Evolutionary conservation across 2,113 vertebrate species (phyloP), one percentile per base, ranked within the genome.

Genomic region (Crotalus viridis): DNA sequence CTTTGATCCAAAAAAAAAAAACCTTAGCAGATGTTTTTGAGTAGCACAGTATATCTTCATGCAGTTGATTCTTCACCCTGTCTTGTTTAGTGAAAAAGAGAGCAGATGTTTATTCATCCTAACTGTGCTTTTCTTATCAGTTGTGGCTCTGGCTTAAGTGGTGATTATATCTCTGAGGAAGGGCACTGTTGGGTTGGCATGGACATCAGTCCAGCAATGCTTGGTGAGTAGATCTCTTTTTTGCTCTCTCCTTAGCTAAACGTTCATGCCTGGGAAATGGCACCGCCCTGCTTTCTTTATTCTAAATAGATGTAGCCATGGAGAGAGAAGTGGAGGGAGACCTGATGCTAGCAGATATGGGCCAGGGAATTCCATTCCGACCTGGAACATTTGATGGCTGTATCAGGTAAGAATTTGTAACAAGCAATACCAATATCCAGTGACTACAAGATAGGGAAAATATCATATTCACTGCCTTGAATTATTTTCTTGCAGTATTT

Each of bases 141-240:
- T 91, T 99, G 99, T 0, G 99, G 99, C 43, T 99, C 99, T 10
- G 99, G 99, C 17, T 97, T 99, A 95, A 99, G 99, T 33, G 99
- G 99, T 64, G 98, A 99, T 96, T 97, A 97, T 93, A 97, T 99
- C 89, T 97, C 99, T 0, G 98, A 99, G 1, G 98, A 98, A 57
- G 99, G 99, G 2, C 99, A 99, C 96, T 97, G 96, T 88, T 99
- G 99, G 99, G 97, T 99, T 4, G 99, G 99, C 85, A 93, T 99
- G 2, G 99, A 99, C 96, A 99, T 99, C 97, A 99, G 99, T 95
- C 95, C 98, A 0, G 98, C 99, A 91, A 99, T 99, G 99, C 95
- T 99, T 92, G 98, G 99, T 99, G 91, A 96, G 98, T 96, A 4
- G 1, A 3, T 2, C 7, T 24, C 17, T 85, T 46, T 21, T 81